Percentiles rank a stretch among this genome's conserved stretches.
Evolutionary conservation across 2,113 vertebrate genomes (phyloP).

Genomic region (Saguinus midas): DNA sequence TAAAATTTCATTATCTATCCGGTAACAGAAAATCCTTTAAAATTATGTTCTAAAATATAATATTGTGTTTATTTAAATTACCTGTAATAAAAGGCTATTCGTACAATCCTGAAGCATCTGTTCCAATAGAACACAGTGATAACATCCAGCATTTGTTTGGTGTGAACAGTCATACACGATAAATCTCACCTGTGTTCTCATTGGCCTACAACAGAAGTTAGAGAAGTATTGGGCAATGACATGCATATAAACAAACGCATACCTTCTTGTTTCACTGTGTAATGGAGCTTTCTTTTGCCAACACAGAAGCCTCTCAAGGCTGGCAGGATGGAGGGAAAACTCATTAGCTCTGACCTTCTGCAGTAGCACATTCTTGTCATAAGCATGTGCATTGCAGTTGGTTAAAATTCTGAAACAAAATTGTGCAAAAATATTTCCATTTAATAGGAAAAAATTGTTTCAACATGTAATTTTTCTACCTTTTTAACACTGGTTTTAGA

Average conservation of each 20-base stretch:
- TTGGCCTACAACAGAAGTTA: neutral
- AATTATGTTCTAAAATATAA: neutral
- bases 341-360: too few species aligned
- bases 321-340: neutral
- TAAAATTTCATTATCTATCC: neutral
- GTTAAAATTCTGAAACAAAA: neutral
- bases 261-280: too few species aligned
- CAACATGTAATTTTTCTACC: neutral
- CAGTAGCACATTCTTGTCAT: too few species aligned
- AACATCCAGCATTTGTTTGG: neutral
- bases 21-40: neutral
- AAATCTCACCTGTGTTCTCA: neutral
- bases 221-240: neutral
- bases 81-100: neutral
- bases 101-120: neutral
- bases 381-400: neutral
- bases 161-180: neutral
- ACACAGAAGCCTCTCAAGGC: neutral
- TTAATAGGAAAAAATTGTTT: neutral
- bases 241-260: neutral
- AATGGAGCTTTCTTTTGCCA: neutral
- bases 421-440: neutral
- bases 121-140: neutral
- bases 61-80: neutral
- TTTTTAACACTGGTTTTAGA: neutral